These are phyloP conservation scores for Drosophila paulistorum DNA, from an alignment of 1,140 invertebrate species.

Conservation along the genomic window DNA sequence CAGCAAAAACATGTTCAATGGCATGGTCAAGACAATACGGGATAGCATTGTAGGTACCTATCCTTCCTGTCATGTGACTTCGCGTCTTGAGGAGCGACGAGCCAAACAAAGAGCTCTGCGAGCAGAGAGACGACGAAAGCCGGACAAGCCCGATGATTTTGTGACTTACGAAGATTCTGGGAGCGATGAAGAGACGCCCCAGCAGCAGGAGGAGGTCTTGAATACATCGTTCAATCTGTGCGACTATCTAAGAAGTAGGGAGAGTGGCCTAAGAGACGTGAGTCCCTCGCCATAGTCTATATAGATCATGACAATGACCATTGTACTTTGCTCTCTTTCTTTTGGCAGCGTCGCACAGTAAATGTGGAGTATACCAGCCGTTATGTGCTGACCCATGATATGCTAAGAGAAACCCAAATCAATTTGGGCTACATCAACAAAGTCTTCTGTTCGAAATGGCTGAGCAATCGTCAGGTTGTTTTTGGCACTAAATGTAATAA, in stretches of 20 bases:
- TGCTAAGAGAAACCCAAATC: constrained; percentile 93
- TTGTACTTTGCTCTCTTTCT: constrained; percentile 23
- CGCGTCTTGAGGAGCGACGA: constrained; percentile 89
- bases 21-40: constrained; percentile 83
- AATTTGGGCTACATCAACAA: constrained; percentile 95
- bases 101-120: constrained; percentile 86
- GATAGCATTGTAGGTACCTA: constrained; percentile 85
- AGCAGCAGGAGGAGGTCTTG: constrained; percentile 88
- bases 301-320: background rate
- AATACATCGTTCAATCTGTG: constrained; percentile 93
- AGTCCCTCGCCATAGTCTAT: constrained; percentile 15
- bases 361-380: constrained; percentile 91
- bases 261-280: constrained; percentile 88
- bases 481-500: constrained; percentile 99
- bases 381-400: constrained; percentile 94
- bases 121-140: constrained; percentile 89
- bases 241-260: constrained; percentile 91
- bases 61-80: constrained; percentile 88
- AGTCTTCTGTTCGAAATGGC: constrained; percentile 98
- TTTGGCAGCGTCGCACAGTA: constrained; percentile 85
- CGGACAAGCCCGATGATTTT: constrained; percentile 94
- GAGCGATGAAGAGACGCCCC: constrained; percentile 90
- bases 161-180: constrained; percentile 94
- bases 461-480: constrained; percentile 96
- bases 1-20: constrained; percentile 73